Conservation (phyloP, 2,888 invertebrate genomes). For the Drosophila seclusa region DNA sequence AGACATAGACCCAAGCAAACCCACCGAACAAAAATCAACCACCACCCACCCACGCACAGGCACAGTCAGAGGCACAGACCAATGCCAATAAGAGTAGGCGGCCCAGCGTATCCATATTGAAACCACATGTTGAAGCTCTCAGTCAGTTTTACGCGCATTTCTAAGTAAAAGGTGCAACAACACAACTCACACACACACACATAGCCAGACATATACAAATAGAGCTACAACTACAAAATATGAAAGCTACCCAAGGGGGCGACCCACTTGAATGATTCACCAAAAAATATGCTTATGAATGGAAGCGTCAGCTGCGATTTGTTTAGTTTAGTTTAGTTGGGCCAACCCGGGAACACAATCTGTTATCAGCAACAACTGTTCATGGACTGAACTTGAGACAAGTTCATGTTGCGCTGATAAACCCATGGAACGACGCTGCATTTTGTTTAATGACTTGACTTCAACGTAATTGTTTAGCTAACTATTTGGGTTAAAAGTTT, state of each 20-base stretch:
- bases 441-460: constrained; percentile 11
- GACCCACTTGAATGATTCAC: constrained; percentile 68
- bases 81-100: constrained; percentile 61
- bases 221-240: constrained; percentile 20
- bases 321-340: constrained; percentile 33
- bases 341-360: constrained; percentile 28
- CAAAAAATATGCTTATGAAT: constrained; percentile 48
- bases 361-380: constrained; percentile 43
- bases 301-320: constrained; percentile 43
- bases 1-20: constrained; percentile 32
- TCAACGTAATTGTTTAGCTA: not conserved
- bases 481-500: constrained; percentile 15
- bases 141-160: constrained; percentile 72
- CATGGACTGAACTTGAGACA: constrained; percentile 53
- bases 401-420: constrained; percentile 48
- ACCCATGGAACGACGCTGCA: not conserved
- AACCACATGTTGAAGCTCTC: constrained; percentile 76
- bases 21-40: constrained; percentile 7
- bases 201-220: not conserved
- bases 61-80: constrained; percentile 17
- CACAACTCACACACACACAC: constrained; percentile 16
- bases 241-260: constrained; percentile 28
- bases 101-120: constrained; percentile 53
- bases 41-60: constrained; percentile 36
- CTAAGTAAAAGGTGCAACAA: constrained; percentile 69